Percentiles rank a stretch among this genome's conserved stretches.
Conservation (phyloP, 2,888 invertebrate genomes). For the Drosophila buzzatii region DNA sequence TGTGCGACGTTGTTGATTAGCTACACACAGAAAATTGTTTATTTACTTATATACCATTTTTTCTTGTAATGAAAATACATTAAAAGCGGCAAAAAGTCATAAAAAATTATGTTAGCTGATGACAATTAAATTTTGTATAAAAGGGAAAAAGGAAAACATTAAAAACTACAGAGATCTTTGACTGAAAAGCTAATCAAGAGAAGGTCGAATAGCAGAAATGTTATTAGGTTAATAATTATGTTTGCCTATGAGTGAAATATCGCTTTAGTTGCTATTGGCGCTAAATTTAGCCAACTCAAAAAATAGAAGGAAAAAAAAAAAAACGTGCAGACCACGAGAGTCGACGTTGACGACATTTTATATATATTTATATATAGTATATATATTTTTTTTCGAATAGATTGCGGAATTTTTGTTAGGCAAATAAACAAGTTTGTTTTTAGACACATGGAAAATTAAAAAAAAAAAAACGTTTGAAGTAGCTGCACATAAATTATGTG, state of each 20-base stretch:
- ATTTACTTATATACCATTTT: conserved; percentile 6
- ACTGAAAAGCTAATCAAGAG: background rate
- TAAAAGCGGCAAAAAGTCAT: background rate
- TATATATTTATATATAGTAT: conserved; percentile 1
- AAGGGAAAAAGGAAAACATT: background rate
- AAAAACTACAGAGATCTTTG: conserved; percentile 11
- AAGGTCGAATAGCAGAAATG: conserved; percentile 1
- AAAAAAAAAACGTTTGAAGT: conserved; percentile 46
- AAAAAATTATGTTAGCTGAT: background rate
- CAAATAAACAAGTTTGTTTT: conserved; percentile 63
- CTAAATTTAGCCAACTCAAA: conserved; percentile 30
- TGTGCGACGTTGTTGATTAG: conserved; percentile 45
- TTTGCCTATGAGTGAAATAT: conserved; percentile 1
- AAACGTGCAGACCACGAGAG: conserved; percentile 73
- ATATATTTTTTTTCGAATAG: conserved; percentile 8
- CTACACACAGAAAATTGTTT: conserved; percentile 53
- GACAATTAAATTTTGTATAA: background rate
- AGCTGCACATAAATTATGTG: conserved; percentile 49
- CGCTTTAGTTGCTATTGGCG: conserved; percentile 10
- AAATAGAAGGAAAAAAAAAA: conserved; percentile 46
- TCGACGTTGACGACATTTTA: conserved; percentile 25
- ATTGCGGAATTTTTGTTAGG: conserved; percentile 58
- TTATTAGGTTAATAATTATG: background rate
- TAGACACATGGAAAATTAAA: conserved; percentile 32
- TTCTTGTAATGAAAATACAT: conserved; percentile 3